Evolutionary conservation across 2,797 vertebrate species (phyloP).

Genomic region (Telmatherina bonti): DNA sequence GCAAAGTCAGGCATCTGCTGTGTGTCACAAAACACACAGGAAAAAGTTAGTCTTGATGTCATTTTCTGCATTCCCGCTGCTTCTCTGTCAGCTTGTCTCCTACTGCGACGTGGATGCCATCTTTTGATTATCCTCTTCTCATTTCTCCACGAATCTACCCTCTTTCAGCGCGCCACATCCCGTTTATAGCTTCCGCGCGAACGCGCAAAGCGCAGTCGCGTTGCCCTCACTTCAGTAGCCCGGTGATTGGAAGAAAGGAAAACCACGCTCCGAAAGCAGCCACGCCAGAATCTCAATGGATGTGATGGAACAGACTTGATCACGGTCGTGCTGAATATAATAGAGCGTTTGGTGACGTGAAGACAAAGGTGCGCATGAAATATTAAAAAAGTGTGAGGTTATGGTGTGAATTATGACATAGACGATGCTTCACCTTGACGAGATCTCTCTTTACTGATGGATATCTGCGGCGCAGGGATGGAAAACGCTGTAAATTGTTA

Average conservation of each 20-base stretch:
- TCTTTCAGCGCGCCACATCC: constrained; percentile 57
- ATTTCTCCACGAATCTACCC: constrained; percentile 48
- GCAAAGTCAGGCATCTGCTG: constrained; percentile 26
- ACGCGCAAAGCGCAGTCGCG: constrained; percentile 63
- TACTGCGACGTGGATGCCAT: constrained; percentile 21
- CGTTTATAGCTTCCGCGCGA: constrained; percentile 78
- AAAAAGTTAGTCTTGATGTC: constrained; percentile 18
- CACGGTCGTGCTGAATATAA: constrained; percentile 17
- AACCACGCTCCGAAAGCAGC: constrained; percentile 23
- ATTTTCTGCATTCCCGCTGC: constrained; percentile 3
- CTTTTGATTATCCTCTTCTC: constrained; percentile 34
- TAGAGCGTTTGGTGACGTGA: constrained; percentile 4
- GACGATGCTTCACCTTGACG: not conserved
- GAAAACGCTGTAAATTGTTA: not conserved
- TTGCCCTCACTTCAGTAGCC: constrained; percentile 18
- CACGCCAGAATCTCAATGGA: constrained; percentile 51
- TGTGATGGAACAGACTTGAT: constrained; percentile 35
- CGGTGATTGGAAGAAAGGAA: constrained; percentile 50
- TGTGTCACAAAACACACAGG: constrained; percentile 6
- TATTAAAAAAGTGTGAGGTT: constrained; percentile 11
- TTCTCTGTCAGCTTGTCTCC: constrained; percentile 21
- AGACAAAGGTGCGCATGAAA: constrained; percentile 40
- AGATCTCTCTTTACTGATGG: not conserved
- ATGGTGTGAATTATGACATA: not conserved
- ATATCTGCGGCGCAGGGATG: not conserved